Evolutionary conservation across 2,888 invertebrate genomes (phyloP), one percentile per base, ranked within the genome.

Genomic region (Meliscaeva auricollis): DNA sequence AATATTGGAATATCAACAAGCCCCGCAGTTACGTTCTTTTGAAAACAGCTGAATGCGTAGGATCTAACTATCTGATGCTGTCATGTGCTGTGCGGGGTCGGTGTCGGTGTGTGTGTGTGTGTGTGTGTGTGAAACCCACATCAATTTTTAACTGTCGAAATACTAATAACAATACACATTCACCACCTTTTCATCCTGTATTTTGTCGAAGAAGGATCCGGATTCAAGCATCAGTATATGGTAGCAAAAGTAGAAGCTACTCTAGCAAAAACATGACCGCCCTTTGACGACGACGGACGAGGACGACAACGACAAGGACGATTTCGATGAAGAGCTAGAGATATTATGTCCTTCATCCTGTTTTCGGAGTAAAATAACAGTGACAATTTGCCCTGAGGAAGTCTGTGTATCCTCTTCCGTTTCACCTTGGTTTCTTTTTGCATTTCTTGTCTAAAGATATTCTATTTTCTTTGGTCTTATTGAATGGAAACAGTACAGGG

Each of bases 61-160:
- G n/a, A 30, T n/a, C 35, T 17, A 50, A 22, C 13, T 35, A 46
- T 17, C n/a, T 1, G 4, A 3, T 13, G 13, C 3, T n/a, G 11
- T 50, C 30, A 50, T 76, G 22, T 30, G 8, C n/a, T 22, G 15
- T 22, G 17, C 8, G 9, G 15, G n/a, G n/a, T n/a, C n/a, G n/a
- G n/a, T n/a, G n/a, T n/a, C n/a, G n/a, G n/a, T n/a, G n/a, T n/a
- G n/a, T n/a, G n/a, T n/a, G n/a, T n/a, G n/a, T n/a, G n/a, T n/a
- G n/a, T n/a, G n/a, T 48, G 20, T 48, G 20, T 1, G 44, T 46
- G n/a, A 38, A 72, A 76, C 73, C 60, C 68, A 68, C 54, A 82
- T 77, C 76, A 76, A 68, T 76, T 77, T 70, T 48, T 76, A 73
- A 77, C 68, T 78, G 73, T 73, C 66, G 73, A 72, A 77, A 74